Conservation (phyloP, 2,113 vertebrate species). For the Dipodomys spectabilis region DNA sequence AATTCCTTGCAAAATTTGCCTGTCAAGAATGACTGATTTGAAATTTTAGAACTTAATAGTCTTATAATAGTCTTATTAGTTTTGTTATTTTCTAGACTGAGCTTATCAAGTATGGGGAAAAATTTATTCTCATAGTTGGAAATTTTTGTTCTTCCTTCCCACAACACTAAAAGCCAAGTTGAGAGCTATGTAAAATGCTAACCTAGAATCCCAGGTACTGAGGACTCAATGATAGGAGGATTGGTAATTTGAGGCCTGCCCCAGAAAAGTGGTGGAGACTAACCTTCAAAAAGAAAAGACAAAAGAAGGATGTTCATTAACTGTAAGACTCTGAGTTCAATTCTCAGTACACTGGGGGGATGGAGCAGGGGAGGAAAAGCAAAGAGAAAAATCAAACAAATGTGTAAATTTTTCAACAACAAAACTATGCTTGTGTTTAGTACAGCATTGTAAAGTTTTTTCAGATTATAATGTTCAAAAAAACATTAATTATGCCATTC, state of each 20-base stretch:
- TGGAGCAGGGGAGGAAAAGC: no score
- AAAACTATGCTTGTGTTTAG: constrained; percentile 11
- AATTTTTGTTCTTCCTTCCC: constrained; percentile 35
- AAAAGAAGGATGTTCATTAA: no score
- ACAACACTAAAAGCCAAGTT: constrained; percentile 2
- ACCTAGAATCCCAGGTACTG: no score
- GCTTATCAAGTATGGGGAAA: constrained; percentile 13
- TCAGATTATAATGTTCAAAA: constrained; percentile 24
- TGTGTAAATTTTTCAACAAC: neutral
- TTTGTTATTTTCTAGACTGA: constrained; percentile 9
- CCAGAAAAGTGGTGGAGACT: no score
- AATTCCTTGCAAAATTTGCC: neutral
- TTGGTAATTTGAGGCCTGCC: no score
- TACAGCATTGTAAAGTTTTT: neutral
- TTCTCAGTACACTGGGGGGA: no score
- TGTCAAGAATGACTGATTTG: constrained; percentile 12
- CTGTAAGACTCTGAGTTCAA: no score
- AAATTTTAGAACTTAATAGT: constrained; percentile 6
- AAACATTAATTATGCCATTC: constrained; percentile 16
- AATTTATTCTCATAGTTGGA: neutral
- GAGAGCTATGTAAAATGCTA: neutral
- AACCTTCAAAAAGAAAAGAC: no score
- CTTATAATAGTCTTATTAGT: constrained; percentile 9
- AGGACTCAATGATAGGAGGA: no score
- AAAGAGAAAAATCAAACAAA: no score